phyloP scores from a whole-genome alignment of 2,113 vertebrate genomes.

The Gymnocephalus cernua region DNA sequence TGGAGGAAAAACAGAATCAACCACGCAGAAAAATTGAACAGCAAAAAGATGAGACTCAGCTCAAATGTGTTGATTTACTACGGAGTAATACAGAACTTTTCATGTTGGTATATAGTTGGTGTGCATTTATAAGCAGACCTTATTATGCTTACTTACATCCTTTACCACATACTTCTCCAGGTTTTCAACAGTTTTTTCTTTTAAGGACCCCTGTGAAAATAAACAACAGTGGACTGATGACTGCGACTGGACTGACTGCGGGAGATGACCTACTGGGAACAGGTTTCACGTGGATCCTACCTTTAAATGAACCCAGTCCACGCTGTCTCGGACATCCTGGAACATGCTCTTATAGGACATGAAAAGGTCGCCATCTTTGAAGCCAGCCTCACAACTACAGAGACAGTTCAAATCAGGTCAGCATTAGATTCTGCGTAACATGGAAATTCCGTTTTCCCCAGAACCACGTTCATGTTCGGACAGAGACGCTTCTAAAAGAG shows the following conservation, averaged over 20 bases:
- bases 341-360: constrained; percentile 99
- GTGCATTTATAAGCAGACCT: not conserved
- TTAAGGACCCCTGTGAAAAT: constrained; percentile 89
- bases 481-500: not conserved
- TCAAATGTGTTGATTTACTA: not conserved
- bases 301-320: constrained; percentile 98
- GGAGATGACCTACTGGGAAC: not conserved
- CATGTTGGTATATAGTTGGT: not conserved
- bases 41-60: not conserved
- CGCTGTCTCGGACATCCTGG: constrained; percentile 95
- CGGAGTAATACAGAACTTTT: fast-evolving
- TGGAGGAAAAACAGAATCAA: constrained; percentile 19
- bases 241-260: not conserved
- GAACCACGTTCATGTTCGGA: not conserved
- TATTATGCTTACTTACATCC: constrained; percentile 87
- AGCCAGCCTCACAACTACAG: constrained; percentile 92
- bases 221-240: not conserved
- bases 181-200: constrained; percentile 97
- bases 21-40: not conserved
- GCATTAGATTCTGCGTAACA: not conserved
- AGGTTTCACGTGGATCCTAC: constrained; percentile 50
- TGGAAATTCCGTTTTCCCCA: not conserved
- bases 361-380: constrained; percentile 98
- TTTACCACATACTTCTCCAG: constrained; percentile 96
- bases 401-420: not conserved